Conservation (phyloP, 2,113 vertebrate species). For the Actenoides hombroni region DNA sequence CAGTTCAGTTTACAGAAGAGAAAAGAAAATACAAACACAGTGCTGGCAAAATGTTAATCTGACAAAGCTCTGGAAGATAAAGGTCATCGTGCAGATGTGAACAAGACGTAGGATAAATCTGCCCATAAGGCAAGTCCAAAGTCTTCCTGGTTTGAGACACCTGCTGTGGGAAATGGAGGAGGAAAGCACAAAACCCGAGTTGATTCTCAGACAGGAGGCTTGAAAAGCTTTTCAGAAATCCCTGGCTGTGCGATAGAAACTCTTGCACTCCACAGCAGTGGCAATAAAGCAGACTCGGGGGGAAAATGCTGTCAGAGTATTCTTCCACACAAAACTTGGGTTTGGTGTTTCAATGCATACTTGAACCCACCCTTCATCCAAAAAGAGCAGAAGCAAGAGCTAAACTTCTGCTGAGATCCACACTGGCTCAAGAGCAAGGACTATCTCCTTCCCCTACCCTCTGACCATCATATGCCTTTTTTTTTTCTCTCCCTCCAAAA, state of each 20-base stretch:
- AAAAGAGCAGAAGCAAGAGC: background rate
- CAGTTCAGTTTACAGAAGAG: too few species aligned
- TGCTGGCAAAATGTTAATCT: background rate
- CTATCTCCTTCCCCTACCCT: background rate
- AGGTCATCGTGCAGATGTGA: background rate
- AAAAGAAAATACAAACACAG: background rate
- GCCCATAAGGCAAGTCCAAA: background rate
- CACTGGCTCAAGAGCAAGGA: background rate
- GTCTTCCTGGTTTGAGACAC: background rate
- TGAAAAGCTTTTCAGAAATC: background rate
- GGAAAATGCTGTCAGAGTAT: background rate
- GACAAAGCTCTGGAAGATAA: background rate
- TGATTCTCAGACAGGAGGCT: background rate
- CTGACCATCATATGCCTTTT: background rate
- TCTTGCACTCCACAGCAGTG: background rate
- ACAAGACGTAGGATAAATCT: background rate
- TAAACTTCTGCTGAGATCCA: background rate
- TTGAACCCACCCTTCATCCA: background rate
- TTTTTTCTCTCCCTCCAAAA: background rate
- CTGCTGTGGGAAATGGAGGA: background rate
- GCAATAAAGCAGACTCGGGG: background rate
- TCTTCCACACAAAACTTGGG: background rate
- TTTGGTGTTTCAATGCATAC: background rate
- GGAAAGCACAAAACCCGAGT: fast-evolving
- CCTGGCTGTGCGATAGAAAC: background rate